These are phyloP conservation scores for Arge pagana DNA, from an alignment of 2,888 invertebrate genomes.

Conservation along the genomic window DNA sequence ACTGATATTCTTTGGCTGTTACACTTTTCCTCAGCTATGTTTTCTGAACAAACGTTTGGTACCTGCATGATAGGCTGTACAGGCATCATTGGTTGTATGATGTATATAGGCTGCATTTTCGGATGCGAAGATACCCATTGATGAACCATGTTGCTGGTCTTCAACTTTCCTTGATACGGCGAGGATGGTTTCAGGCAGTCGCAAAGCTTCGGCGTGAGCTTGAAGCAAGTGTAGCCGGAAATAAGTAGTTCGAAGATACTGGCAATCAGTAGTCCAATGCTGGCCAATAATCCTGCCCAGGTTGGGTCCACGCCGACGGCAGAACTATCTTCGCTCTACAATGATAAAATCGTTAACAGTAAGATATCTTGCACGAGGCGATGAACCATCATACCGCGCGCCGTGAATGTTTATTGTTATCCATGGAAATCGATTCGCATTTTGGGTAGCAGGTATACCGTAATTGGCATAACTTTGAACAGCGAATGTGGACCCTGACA, in stretches of 20 bases:
- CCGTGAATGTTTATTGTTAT: slow-evolving; percentile 1
- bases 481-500: slow-evolving; percentile 15
- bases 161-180: slow-evolving; percentile 35
- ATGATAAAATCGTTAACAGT: neutral
- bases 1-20: too few relatives aligned
- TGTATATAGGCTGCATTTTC: slow-evolving; percentile 47
- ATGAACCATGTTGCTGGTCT: slow-evolving; percentile 54
- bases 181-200: slow-evolving; percentile 40
- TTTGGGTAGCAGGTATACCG: neutral
- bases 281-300: slow-evolving; percentile 68
- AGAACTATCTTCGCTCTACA: slow-evolving; percentile 43
- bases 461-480: slow-evolving; percentile 1
- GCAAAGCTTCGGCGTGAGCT: slow-evolving; percentile 52
- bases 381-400: neutral
- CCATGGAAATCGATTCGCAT: neutral
- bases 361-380: neutral
- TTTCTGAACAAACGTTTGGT: too few relatives aligned
- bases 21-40: too few relatives aligned
- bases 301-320: slow-evolving; percentile 59
- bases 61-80: slow-evolving; percentile 55
- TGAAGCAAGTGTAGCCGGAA: slow-evolving; percentile 52
- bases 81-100: slow-evolving; percentile 51
- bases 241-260: slow-evolving; percentile 61
- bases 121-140: slow-evolving; percentile 46
- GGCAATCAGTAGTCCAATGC: slow-evolving; percentile 66